Evolutionary conservation across 2,888 invertebrate species (phyloP), one percentile per base, ranked within the genome.

Genomic region (Netelia inedita): DNA sequence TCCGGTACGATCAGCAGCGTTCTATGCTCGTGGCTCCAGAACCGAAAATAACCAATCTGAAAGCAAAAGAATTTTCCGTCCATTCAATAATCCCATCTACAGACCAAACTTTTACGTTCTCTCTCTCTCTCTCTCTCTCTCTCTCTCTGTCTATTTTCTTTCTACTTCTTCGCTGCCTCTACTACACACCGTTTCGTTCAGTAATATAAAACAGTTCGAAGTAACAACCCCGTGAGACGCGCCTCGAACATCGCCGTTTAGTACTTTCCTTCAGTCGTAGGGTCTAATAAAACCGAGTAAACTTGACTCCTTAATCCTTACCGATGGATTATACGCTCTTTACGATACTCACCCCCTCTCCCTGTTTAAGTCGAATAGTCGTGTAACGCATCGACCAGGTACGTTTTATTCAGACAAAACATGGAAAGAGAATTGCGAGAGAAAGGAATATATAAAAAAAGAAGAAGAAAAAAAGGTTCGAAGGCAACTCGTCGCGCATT

Each of bases 261-360:
- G 72, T 79, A 82, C 75, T 76, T 19, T 50, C 14, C 55, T 66
- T 11, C 23, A 74, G 50, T 69, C 78, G 75, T 57, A 73, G 81
- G 75, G 82, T 73, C 78, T 72, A 87, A 87, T 87, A 87, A 87
- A 86, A 71, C 76, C 5, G 80, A 83, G 72, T 63, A 80, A 85
- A 85, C 85, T 84, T 85, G 85, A 86, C 85, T 87, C 82, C 78
- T 81, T 82, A 79, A 82, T 81, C 72, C 84, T 86, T 72, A 71
- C 69, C 81, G 80, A 87, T 78, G 86, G 82, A 87, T 85, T 82
- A 79, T 72, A 69, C 65, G 71, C 85, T 69, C 83, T 87, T 88
- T 88, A 88, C 76, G 86, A 86, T 35, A 35, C 35, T 78, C 73
- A 55, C n/a, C 35, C 23, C 46, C 73, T 73, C 72, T 69, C 63